These are phyloP conservation scores for Proales similis DNA, from an alignment of 1,140 invertebrate species.

Conservation along the genomic window DNA sequence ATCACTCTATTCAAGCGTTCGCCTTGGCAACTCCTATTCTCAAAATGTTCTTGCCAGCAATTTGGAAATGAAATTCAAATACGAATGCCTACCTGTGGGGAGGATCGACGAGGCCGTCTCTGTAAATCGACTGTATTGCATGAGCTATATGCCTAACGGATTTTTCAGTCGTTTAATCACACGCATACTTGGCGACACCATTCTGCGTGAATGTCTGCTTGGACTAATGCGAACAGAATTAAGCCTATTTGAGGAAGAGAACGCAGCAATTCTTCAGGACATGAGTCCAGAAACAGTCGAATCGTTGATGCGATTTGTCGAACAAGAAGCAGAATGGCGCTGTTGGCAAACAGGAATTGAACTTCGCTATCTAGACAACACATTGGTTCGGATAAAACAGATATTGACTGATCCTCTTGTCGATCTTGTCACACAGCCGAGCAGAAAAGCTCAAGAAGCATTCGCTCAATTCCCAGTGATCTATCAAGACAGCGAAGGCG, in stretches of 20 bases:
- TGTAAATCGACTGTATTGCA: slow-evolving; percentile 55
- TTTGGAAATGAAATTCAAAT: slow-evolving; percentile 20
- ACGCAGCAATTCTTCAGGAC: slow-evolving; percentile 5
- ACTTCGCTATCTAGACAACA: slow-evolving; percentile 69
- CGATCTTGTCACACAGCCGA: slow-evolving; percentile 42
- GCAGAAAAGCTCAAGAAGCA: slow-evolving; percentile 42
- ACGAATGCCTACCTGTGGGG: slow-evolving; percentile 3
- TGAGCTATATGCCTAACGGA: slow-evolving; percentile 93
- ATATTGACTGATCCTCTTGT: slow-evolving; percentile 58
- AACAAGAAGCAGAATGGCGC: slow-evolving; percentile 60
- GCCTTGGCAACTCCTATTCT: slow-evolving; percentile 9
- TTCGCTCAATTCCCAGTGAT: slow-evolving; percentile 3
- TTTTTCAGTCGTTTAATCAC: slow-evolving; percentile 56
- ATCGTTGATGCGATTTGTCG: slow-evolving; percentile 30
- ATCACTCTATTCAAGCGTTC: slow-evolving; percentile 15
- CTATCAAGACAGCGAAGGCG: slow-evolving; percentile 32
- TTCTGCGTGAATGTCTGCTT: slow-evolving; percentile 5
- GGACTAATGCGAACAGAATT: too few relatives aligned
- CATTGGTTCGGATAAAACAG: slow-evolving; percentile 74
- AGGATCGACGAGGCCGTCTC: slow-evolving; percentile 45
- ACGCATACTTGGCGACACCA: slow-evolving; percentile 13
- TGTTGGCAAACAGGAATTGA: slow-evolving; percentile 91
- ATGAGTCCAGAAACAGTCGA: too few relatives aligned
- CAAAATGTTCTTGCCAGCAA: slow-evolving; percentile 14
- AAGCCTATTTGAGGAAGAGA: slow-evolving; percentile 27